Conservation (phyloP, 2,113 vertebrate genomes). For the Rhabdornis inornatus region DNA sequence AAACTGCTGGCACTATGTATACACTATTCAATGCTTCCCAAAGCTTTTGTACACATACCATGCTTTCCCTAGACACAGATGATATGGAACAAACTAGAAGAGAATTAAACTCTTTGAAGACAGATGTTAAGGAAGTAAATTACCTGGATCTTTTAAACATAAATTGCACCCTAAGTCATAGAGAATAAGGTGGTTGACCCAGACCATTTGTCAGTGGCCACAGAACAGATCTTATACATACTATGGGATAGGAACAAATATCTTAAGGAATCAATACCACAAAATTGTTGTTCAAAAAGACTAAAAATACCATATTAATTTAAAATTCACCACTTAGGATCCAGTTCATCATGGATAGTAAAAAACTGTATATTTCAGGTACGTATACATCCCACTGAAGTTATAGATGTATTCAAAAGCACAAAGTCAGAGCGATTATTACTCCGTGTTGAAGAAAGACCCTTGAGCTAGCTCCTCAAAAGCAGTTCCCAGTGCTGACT, state of each 20-base stretch:
- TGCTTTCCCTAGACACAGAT: background rate
- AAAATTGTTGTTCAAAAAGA: background rate
- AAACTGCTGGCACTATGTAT: background rate
- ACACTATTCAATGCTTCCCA: background rate
- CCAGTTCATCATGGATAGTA: background rate
- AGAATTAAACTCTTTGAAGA: background rate
- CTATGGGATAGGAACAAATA: background rate
- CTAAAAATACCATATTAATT: background rate
- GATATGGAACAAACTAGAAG: background rate
- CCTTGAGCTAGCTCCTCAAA: background rate
- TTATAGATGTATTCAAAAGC: background rate
- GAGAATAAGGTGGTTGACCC: background rate
- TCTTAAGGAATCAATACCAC: background rate
- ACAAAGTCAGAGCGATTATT: background rate
- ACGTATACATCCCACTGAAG: fast-evolving
- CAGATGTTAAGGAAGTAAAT: background rate
- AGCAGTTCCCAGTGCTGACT: background rate
- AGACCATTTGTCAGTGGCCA: background rate
- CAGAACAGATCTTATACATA: background rate
- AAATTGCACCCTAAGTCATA: background rate
- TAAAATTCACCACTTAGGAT: background rate
- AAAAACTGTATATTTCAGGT: background rate
- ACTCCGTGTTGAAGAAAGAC: background rate
- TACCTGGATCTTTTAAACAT: background rate
- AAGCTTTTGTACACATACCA: background rate